phyloP scores from a whole-genome alignment of 2,888 invertebrate genomes.

The Osmoderma eremita region DNA sequence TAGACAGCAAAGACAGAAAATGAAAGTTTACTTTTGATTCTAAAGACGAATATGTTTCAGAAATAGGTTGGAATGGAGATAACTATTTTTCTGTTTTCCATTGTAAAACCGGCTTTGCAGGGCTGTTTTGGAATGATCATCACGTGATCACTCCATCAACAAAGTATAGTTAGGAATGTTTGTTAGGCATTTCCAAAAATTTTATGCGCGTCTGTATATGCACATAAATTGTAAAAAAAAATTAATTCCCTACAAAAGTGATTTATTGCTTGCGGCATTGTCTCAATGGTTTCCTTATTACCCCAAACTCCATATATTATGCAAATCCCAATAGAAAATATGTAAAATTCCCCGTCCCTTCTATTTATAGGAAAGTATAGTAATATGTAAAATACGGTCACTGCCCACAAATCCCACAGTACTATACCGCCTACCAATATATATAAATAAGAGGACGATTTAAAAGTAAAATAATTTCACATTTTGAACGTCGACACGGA shows the following conservation, averaged over 20 bases:
- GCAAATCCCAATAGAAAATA: constrained; percentile 29
- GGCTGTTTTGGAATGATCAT: no score
- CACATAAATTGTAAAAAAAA: neutral
- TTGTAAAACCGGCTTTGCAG: no score
- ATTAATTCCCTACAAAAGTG: neutral
- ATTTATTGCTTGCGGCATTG: constrained; percentile 25
- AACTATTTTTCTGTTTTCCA: no score
- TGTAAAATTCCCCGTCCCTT: constrained; percentile 12
- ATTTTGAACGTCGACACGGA: constrained; percentile 8
- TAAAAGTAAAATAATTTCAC: constrained; percentile 31
- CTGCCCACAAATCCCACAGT: constrained; percentile 2
- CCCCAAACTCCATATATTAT: constrained; percentile 21
- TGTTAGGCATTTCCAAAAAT: no score
- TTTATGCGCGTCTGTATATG: neutral
- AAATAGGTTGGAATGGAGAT: no score
- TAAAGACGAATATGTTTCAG: no score
- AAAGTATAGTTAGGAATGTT: no score
- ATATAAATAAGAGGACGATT: constrained; percentile 6
- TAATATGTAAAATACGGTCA: constrained; percentile 8
- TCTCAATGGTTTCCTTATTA: constrained; percentile 11
- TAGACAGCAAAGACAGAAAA: no score
- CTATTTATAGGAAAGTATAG: neutral
- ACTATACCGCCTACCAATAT: neutral
- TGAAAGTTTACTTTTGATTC: no score
- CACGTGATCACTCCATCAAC: no score